phyloP scores from a whole-genome alignment of 92 coral and sea anemone species.

The Galaxea fascicularis region DNA sequence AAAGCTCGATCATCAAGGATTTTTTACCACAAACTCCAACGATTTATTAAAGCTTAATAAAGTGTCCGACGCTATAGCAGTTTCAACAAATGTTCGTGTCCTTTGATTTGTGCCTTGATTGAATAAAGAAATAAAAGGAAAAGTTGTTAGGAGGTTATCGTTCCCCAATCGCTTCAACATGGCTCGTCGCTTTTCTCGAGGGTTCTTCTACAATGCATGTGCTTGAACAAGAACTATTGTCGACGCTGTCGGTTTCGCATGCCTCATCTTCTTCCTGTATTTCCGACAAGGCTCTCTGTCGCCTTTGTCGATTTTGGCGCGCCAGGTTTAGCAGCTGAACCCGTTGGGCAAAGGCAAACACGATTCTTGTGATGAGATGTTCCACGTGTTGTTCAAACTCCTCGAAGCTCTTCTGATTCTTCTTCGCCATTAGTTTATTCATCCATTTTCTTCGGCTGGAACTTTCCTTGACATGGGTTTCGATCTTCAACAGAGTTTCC shows the following conservation, averaged over 20 bases:
- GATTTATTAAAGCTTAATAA: background rate
- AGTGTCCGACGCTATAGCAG: background rate
- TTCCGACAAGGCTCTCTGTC: constrained; percentile 43
- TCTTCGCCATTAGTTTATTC: constrained; percentile 85
- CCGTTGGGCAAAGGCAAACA: constrained; percentile 93
- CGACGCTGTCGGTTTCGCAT: constrained; percentile 36
- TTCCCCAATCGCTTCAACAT: constrained; percentile 47
- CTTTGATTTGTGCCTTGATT: background rate
- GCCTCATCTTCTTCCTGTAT: constrained; percentile 70
- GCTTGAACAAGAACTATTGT: background rate
- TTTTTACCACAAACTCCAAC: constrained; percentile 7
- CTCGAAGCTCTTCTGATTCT: constrained; percentile 83
- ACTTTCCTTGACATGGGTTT: constrained; percentile 77
- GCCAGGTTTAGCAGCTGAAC: constrained; percentile 77
- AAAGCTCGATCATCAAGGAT: constrained; percentile 33
- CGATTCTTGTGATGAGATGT: constrained; percentile 88
- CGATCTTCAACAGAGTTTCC: constrained; percentile 84
- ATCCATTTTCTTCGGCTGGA: constrained; percentile 80
- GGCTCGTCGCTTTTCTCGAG: constrained; percentile 45
- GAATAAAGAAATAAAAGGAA: too few relatives aligned
- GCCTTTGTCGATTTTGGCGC: constrained; percentile 40
- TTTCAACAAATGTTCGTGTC: background rate
- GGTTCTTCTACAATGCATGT: constrained; percentile 24
- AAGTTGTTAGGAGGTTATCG: constrained; percentile 19
- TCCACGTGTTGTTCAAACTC: constrained; percentile 89